Percentiles rank a stretch among this genome's conserved stretches.
These are phyloP conservation scores for Alethe castanea DNA, from an alignment of 2,113 vertebrate genomes.

Conservation along the genomic window DNA sequence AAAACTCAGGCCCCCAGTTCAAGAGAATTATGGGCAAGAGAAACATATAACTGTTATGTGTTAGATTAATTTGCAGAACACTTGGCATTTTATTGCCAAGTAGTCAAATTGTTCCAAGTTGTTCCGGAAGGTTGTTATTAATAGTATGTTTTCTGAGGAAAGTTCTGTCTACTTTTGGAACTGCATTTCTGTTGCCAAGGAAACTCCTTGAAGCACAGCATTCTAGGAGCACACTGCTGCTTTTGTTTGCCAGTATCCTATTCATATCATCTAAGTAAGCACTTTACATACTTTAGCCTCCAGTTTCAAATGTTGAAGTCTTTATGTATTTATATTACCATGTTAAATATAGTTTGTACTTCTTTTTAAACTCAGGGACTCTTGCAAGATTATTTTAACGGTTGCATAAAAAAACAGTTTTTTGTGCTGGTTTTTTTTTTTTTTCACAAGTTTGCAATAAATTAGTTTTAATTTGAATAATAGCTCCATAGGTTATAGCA, in stretches of 20 bases:
- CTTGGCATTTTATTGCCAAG: constrained; percentile 86
- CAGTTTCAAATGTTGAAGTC: constrained; percentile 67
- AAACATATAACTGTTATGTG: constrained; percentile 75
- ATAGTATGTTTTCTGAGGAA: constrained; percentile 85
- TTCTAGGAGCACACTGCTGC: constrained; percentile 84
- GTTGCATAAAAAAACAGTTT: background rate
- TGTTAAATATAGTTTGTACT: constrained; percentile 49
- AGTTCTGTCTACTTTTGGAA: constrained; percentile 90
- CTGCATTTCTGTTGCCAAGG: constrained; percentile 84
- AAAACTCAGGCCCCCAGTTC: constrained; percentile 50
- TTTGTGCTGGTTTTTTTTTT: background rate
- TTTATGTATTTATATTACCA: constrained; percentile 58
- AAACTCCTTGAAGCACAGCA: constrained; percentile 82
- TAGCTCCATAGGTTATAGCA: constrained; percentile 73
- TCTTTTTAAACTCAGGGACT: background rate
- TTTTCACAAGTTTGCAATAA: constrained; percentile 67
- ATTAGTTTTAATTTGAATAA: constrained; percentile 77
- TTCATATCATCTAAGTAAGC: constrained; percentile 79
- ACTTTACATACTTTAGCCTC: constrained; percentile 73
- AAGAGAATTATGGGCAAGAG: constrained; percentile 71
- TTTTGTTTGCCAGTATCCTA: constrained; percentile 82
- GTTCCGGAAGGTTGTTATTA: constrained; percentile 89
- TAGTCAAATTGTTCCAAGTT: constrained; percentile 87
- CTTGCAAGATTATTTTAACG: constrained; percentile 51
- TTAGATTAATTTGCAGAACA: constrained; percentile 85